Evolutionary conservation across 1,140 invertebrate genomes (phyloP).

Genomic region (Drosophila pallidifrons): DNA sequence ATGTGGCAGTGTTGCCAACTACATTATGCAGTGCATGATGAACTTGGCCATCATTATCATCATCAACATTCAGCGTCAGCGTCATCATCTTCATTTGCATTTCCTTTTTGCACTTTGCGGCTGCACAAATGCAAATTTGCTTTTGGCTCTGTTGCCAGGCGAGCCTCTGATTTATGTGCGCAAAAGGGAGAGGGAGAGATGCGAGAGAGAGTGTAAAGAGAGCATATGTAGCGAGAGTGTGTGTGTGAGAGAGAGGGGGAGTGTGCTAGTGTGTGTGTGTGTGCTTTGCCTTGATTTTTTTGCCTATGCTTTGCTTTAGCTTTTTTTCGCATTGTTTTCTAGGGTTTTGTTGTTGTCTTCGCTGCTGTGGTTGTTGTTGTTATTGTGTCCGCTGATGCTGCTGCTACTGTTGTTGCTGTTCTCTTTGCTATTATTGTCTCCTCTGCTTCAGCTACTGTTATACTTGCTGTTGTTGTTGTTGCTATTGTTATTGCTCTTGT

Average conservation of each 20-base stretch:
- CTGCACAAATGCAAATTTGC: slow-evolving; percentile 62
- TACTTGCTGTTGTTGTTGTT: too few relatives aligned
- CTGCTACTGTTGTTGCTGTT: too few relatives aligned
- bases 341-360: not conserved
- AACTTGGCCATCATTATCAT: too few relatives aligned
- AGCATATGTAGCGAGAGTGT: slow-evolving; percentile 24
- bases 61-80: slow-evolving; percentile 1
- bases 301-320: slow-evolving; percentile 22
- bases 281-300: slow-evolving; percentile 25
- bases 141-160: slow-evolving; percentile 74
- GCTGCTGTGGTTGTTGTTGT: too few relatives aligned
- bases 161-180: slow-evolving; percentile 21
- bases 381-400: too few relatives aligned
- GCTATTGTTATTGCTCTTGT: too few relatives aligned
- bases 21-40: too few relatives aligned
- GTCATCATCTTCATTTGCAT: slow-evolving; percentile 49
- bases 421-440: too few relatives aligned
- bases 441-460: too few relatives aligned
- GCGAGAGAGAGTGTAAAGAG: not conserved
- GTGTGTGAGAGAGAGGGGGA: not conserved
- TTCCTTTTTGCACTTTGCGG: slow-evolving; percentile 47
- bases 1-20: too few relatives aligned
- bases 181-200: not conserved
- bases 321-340: slow-evolving; percentile 32
- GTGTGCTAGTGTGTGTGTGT: too few relatives aligned